Conservation (phyloP, 2,797 vertebrate species). For the Pteronotus mesoamericanus region DNA sequence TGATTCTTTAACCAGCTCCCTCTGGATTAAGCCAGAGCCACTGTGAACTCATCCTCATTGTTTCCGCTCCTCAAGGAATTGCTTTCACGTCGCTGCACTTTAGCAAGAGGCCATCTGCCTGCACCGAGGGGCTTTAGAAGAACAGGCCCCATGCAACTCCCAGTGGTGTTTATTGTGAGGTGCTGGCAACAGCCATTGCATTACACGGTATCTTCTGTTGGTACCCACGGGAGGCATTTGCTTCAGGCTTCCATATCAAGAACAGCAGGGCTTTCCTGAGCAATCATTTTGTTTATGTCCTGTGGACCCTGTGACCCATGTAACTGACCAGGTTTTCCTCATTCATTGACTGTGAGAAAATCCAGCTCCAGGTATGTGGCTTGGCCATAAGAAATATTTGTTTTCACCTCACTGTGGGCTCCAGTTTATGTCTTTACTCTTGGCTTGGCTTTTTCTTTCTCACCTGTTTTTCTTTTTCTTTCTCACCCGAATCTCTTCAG, state of each 20-base stretch:
- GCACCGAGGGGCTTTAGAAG: not conserved
- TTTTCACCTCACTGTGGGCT: not conserved
- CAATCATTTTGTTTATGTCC: slow-evolving; percentile 48
- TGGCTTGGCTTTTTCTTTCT: slow-evolving; percentile 27
- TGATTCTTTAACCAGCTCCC: not conserved
- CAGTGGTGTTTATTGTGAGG: not conserved
- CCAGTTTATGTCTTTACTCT: slow-evolving; percentile 29
- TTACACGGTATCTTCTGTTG: not conserved
- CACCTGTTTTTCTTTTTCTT: slow-evolving; percentile 54
- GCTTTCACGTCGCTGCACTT: not conserved
- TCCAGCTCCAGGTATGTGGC: not conserved
- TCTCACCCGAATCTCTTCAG: slow-evolving; percentile 51
- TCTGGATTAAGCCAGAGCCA: not conserved
- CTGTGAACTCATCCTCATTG: not conserved
- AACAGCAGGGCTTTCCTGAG: slow-evolving; percentile 28
- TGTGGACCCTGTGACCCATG: not conserved
- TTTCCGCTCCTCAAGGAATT: not conserved
- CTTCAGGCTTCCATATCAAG: not conserved
- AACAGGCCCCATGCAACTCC: not conserved
- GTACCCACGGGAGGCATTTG: slow-evolving; percentile 21
- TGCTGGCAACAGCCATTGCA: not conserved
- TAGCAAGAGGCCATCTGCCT: not conserved
- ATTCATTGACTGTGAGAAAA: not conserved
- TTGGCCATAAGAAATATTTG: slow-evolving; percentile 14
- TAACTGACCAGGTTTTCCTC: slow-evolving; percentile 45